Evolutionary conservation across 2,888 invertebrate species (phyloP).

Genomic region (Scaptomyza flava): DNA sequence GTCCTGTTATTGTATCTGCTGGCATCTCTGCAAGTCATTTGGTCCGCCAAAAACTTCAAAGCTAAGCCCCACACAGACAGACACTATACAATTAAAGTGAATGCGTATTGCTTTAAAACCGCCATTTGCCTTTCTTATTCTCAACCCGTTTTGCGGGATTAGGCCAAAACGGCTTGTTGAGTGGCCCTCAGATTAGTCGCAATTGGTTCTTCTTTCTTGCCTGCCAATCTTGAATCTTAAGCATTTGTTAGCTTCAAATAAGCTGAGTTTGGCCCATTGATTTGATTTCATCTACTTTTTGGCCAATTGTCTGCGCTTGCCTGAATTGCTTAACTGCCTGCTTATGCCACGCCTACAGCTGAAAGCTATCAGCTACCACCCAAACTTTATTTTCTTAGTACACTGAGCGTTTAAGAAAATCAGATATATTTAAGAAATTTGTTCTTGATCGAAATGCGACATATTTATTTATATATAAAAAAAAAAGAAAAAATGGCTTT

Average conservation of each 20-base stretch:
- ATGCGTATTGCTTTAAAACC: conserved; percentile 8
- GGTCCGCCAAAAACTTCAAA: conserved; percentile 37
- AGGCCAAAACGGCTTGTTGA: conserved; percentile 32
- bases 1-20: conserved; percentile 45
- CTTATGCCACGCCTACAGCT: conserved; percentile 16
- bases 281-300: conserved; percentile 59
- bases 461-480: too few relatives aligned
- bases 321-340: conserved; percentile 1
- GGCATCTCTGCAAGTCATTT: conserved; percentile 13
- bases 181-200: conserved; percentile 32
- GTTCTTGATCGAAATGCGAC: too few relatives aligned
- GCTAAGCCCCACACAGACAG: conserved; percentile 44
- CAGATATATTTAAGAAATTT: too few relatives aligned
- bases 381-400: background rate
- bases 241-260: background rate
- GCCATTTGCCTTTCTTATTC: conserved; percentile 2
- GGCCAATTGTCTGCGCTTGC: conserved; percentile 55
- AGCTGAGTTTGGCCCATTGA: conserved; percentile 51
- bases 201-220: conserved; percentile 17
- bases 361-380: background rate
- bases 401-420: background rate
- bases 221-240: too few relatives aligned
- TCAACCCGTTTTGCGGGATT: conserved; percentile 27
- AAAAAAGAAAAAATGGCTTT: too few relatives aligned
- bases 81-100: conserved; percentile 45